phyloP scores from a whole-genome alignment of 2,113 vertebrate genomes.

The human (Homo sapiens) region GRCh38 chr12:97270501-97271000 shows the following conservation, averaged over 20 bases:
- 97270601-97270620: not conserved
- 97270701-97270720: not conserved
- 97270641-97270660: not conserved
- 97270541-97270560: not conserved
- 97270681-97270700: not conserved
- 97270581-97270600: not conserved
- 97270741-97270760: not conserved
- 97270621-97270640: not conserved
- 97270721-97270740: slow-evolving; percentile 2
- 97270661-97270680: not conserved
- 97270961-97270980: not conserved
- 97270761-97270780: not conserved
- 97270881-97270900: not conserved
- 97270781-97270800: not conserved
- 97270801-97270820: not conserved
- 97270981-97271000: not conserved
- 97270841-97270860: not conserved
- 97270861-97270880: not conserved
- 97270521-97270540: not conserved
- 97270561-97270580: slow-evolving; percentile 13
- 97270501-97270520: slow-evolving; percentile 10
- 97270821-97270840: not conserved
- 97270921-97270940: not conserved
- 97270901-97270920: not conserved
- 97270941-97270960: not conserved